These are phyloP conservation scores for Elegia similella DNA, from an alignment of 2,888 invertebrate genomes.

Conservation along the genomic window DNA sequence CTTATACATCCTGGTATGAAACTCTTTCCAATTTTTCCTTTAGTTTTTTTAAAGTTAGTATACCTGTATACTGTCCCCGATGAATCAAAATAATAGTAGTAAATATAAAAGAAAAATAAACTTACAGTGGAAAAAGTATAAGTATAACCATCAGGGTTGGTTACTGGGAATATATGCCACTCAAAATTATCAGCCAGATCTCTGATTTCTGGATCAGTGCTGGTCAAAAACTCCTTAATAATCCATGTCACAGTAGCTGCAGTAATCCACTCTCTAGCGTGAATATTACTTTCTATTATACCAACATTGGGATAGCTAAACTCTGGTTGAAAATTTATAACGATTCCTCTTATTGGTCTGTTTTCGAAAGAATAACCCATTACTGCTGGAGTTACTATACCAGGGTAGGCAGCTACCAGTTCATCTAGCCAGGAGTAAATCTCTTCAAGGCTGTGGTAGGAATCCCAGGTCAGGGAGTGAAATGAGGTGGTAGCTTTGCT, in stretches of 20 bases:
- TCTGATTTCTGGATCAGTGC: slow-evolving; percentile 74
- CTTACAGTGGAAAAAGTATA: slow-evolving; percentile 84
- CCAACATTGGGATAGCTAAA: slow-evolving; percentile 65
- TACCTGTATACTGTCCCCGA: no score
- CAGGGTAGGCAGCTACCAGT: slow-evolving; percentile 69
- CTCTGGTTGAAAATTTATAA: slow-evolving; percentile 59
- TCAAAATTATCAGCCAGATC: slow-evolving; percentile 84
- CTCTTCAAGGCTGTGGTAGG: slow-evolving; percentile 81
- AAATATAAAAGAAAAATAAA: slow-evolving; percentile 26
- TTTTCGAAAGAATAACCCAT: slow-evolving; percentile 84
- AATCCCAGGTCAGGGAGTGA: slow-evolving; percentile 72
- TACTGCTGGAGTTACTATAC: slow-evolving; percentile 67
- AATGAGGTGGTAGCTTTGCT: slow-evolving; percentile 44
- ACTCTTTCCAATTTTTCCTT: no score
- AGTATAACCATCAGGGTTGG: slow-evolving; percentile 88
- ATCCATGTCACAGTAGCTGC: slow-evolving; percentile 85
- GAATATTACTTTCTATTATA: slow-evolving; percentile 83
- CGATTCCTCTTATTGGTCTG: slow-evolving; percentile 81
- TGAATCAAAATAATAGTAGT: no score
- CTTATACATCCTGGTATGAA: no score
- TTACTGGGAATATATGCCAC: slow-evolving; percentile 88
- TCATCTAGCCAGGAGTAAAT: slow-evolving; percentile 83
- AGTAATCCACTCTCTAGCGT: slow-evolving; percentile 89
- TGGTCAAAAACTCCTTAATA: slow-evolving; percentile 85
- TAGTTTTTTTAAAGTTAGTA: no score